These are phyloP conservation scores for Varroa destructor DNA, from an alignment of 1,140 invertebrate genomes.

Conservation along the genomic window DNA sequence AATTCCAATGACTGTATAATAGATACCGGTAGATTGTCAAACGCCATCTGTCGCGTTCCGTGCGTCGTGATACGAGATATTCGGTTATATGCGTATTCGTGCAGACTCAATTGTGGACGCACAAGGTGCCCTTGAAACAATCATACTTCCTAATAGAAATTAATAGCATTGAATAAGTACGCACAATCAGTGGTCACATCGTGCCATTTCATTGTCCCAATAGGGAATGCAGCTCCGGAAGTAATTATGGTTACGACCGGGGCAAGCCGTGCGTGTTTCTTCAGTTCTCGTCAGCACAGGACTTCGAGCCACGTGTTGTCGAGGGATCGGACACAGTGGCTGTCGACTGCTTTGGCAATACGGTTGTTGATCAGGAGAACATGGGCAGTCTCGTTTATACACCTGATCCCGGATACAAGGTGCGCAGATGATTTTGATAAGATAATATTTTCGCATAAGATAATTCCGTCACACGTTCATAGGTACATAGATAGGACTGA, in stretches of 20 bases:
- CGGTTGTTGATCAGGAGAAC: slow-evolving; percentile 34
- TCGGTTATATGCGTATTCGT: too few species aligned
- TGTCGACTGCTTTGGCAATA: slow-evolving; percentile 34
- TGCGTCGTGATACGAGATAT: too few species aligned
- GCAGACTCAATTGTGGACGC: too few species aligned
- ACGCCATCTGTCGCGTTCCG: too few species aligned
- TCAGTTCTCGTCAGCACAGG: slow-evolving; percentile 33
- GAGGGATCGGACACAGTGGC: slow-evolving; percentile 31
- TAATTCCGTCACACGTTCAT: neutral
- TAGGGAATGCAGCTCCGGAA: slow-evolving; percentile 32
- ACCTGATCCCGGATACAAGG: slow-evolving; percentile 31
- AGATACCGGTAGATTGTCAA: too few species aligned
- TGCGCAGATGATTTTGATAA: neutral
- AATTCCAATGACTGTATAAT: too few species aligned
- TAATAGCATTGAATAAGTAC: too few species aligned
- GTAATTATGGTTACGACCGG: slow-evolving; percentile 34
- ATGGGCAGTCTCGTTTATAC: slow-evolving; percentile 33
- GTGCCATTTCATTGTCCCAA: neutral
- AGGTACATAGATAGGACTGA: neutral
- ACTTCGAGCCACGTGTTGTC: slow-evolving; percentile 29
- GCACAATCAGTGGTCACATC: too few species aligned
- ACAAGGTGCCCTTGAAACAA: too few species aligned
- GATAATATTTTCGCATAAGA: too few species aligned
- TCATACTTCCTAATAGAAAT: too few species aligned
- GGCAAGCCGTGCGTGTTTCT: slow-evolving; percentile 35